Evolutionary conservation across 2,888 invertebrate genomes (phyloP).

Genomic region (Drosophila acutilabella): DNA sequence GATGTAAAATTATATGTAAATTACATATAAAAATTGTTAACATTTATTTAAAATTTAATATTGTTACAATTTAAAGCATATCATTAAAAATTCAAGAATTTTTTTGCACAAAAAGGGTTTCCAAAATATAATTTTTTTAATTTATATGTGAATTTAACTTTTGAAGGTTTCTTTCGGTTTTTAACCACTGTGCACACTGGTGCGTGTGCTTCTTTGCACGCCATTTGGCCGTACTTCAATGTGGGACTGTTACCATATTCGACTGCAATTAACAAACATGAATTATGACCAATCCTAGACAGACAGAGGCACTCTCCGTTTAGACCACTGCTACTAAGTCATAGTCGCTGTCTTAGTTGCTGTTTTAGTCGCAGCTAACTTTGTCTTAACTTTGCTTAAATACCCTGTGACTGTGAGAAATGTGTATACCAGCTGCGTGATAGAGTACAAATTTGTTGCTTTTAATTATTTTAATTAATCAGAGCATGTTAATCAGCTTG

Average conservation of each 20-base stretch:
- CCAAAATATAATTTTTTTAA: too few species aligned
- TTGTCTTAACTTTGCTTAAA: neutral
- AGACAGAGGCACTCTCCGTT: slow-evolving; percentile 22
- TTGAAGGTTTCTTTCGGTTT: neutral
- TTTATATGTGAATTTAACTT: too few species aligned
- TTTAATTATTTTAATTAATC: neutral
- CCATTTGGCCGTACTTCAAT: slow-evolving; percentile 15
- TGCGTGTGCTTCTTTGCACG: slow-evolving; percentile 34
- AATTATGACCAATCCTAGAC: slow-evolving; percentile 51
- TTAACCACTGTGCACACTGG: slow-evolving; percentile 36
- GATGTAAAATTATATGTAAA: too few species aligned
- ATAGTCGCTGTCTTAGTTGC: neutral
- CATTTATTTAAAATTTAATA: too few species aligned
- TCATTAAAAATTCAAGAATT: too few species aligned
- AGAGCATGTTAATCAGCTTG: too few species aligned
- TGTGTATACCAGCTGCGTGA: neutral
- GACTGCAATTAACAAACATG: slow-evolving; percentile 63
- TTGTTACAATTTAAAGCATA: too few species aligned
- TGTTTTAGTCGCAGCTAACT: slow-evolving; percentile 1
- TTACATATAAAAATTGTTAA: too few species aligned
- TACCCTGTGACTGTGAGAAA: slow-evolving; percentile 1
- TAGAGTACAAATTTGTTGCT: too few species aligned
- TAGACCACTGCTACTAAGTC: slow-evolving; percentile 1
- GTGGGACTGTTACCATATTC: slow-evolving; percentile 38
- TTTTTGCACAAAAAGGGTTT: too few species aligned